Conservation (phyloP, 53 echinoderm and acorn worm genomes). For the Holothuria scabra region DNA sequence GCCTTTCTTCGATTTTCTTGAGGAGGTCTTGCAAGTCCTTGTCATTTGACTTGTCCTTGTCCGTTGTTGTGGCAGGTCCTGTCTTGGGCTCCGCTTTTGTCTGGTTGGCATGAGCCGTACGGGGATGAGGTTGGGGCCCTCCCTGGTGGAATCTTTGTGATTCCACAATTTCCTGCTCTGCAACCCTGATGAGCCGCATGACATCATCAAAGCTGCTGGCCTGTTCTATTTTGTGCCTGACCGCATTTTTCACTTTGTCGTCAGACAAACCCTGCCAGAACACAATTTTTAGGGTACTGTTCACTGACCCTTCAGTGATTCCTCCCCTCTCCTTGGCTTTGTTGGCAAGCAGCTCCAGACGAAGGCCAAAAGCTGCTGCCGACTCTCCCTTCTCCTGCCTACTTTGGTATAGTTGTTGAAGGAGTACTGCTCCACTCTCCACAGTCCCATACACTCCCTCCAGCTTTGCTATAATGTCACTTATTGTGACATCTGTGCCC, state of each 20-base stretch:
- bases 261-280: constrained; percentile 12
- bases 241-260: not conserved
- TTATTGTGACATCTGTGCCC: not conserved
- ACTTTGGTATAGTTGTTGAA: constrained; percentile 27
- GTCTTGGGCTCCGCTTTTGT: too few relatives aligned
- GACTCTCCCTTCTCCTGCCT: not conserved
- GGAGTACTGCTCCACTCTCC: constrained; percentile 25
- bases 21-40: not conserved
- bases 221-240: not conserved
- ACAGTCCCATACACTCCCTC: constrained; percentile 50
- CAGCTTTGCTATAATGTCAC: constrained; percentile 27
- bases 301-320: not conserved
- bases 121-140: too few relatives aligned
- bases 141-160: not conserved
- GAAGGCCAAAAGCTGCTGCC: not conserved
- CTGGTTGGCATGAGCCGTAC: too few relatives aligned
- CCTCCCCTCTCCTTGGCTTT: constrained; percentile 7
- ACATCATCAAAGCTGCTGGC: not conserved
- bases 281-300: not conserved
- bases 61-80: too few relatives aligned
- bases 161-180: not conserved
- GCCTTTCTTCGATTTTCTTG: not conserved
- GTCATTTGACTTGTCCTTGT: not conserved
- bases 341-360: not conserved
- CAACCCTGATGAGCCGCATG: not conserved